These are phyloP conservation scores for Otolemur garnettii DNA, from an alignment of 2,113 vertebrate species.

Conservation along the genomic window DNA sequence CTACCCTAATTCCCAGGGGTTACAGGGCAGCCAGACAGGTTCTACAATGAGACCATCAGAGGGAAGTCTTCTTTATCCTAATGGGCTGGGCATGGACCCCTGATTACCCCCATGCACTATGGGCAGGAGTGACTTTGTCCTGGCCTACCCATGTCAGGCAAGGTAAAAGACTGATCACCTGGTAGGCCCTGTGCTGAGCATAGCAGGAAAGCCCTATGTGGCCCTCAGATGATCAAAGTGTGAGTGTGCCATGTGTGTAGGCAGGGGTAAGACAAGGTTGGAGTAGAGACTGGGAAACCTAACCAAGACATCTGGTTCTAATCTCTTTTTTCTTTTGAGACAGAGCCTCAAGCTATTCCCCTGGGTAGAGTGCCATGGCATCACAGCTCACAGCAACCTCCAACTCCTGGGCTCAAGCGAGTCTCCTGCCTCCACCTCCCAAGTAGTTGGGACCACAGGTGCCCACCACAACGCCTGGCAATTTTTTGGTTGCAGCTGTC, in stretches of 20 bases:
- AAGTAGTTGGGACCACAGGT: too few species aligned
- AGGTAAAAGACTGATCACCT: not conserved
- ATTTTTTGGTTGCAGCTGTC: too few species aligned
- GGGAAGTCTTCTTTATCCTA: not conserved
- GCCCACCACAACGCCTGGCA: too few species aligned
- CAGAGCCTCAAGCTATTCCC: too few species aligned
- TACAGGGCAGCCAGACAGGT: not conserved
- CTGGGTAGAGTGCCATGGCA: too few species aligned
- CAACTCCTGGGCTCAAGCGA: too few species aligned
- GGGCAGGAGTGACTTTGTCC: not conserved
- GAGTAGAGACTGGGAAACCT: not conserved
- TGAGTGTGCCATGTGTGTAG: not conserved
- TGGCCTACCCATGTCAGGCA: not conserved
- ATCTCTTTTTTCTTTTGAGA: too few species aligned
- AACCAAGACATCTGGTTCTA: not conserved
- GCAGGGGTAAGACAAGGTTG: not conserved
- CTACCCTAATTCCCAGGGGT: not conserved
- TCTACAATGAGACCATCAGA: not conserved
- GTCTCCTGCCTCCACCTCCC: too few species aligned
- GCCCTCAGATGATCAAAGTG: not conserved
- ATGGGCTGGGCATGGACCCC: not conserved
- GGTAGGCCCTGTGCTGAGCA: not conserved
- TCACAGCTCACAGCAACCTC: too few species aligned
- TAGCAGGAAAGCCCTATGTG: not conserved
- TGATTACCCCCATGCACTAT: not conserved